A percentile compares a stretch with the other conserved stretches of the same genome.
Evolutionary conservation across 2,888 invertebrate genomes (phyloP).

Genomic region (Lycia hirtaria): DNA sequence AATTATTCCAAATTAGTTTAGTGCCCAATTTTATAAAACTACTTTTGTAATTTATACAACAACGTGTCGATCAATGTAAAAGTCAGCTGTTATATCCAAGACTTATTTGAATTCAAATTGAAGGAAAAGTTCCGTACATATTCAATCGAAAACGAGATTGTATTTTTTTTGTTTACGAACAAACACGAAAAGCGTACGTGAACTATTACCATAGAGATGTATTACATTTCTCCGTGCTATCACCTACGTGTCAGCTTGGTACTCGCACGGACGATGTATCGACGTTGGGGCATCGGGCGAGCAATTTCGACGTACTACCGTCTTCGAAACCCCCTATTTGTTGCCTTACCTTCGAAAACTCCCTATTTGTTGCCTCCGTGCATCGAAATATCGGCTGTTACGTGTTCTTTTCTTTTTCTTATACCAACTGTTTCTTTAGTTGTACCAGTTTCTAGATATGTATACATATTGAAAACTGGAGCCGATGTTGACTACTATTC

Average conservation of each 20-base stretch:
- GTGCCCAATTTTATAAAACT: no score
- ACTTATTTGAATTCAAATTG: conserved; percentile 17
- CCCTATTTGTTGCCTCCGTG: conserved; percentile 72
- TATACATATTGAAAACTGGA: conserved; percentile 4
- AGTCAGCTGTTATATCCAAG: conserved; percentile 6
- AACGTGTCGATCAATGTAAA: neutral
- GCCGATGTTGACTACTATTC: neutral
- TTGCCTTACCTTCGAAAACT: conserved; percentile 57
- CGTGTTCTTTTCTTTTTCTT: conserved; percentile 29
- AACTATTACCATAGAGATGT: conserved; percentile 42
- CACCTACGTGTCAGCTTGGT: conserved; percentile 43
- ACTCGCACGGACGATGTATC: conserved; percentile 40
- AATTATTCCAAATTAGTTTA: no score
- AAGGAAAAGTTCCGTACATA: conserved; percentile 14
- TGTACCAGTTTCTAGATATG: conserved; percentile 11
- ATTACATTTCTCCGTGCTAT: conserved; percentile 39
- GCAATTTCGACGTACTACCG: conserved; percentile 64
- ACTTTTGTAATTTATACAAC: no score
- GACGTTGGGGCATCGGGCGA: conserved; percentile 44
- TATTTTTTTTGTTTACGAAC: conserved; percentile 34
- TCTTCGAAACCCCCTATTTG: conserved; percentile 72
- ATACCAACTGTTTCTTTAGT: conserved; percentile 12
- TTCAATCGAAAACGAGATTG: conserved; percentile 36
- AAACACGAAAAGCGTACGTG: conserved; percentile 34
- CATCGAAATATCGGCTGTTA: conserved; percentile 58